These are phyloP conservation scores for Drosophila ficusphila DNA, from an alignment of 1,140 invertebrate species.

Conservation along the genomic window DNA sequence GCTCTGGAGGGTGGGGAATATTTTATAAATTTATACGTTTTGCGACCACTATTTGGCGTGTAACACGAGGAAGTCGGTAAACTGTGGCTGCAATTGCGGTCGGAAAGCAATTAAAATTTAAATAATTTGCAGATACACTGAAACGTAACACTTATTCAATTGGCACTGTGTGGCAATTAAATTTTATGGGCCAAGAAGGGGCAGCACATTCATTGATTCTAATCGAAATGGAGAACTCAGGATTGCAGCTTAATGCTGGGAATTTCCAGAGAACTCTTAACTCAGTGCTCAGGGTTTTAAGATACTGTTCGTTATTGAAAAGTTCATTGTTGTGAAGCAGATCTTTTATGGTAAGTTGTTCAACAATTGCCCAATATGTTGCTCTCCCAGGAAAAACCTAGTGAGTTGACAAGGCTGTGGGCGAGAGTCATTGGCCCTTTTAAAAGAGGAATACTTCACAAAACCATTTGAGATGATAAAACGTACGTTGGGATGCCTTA, in stretches of 20 bases:
- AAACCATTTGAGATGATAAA: not conserved
- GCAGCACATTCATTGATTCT: too few species aligned
- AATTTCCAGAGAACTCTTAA: too few species aligned
- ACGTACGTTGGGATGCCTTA: constrained; percentile 2
- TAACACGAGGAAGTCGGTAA: not conserved
- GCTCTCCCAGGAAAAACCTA: too few species aligned
- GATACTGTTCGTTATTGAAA: not conserved
- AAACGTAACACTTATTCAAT: too few species aligned
- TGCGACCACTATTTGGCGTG: not conserved
- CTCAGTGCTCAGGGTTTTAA: too few species aligned
- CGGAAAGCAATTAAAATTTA: not conserved
- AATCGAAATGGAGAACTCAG: too few species aligned
- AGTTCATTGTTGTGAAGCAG: not conserved
- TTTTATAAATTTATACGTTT: not conserved
- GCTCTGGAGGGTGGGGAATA: too few species aligned
- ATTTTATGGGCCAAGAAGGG: too few species aligned
- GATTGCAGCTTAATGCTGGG: too few species aligned
- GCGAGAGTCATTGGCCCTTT: too few species aligned
- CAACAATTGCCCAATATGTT: not conserved
- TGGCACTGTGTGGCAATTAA: too few species aligned
- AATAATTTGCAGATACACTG: not conserved
- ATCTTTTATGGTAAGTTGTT: not conserved
- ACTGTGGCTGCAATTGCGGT: not conserved
- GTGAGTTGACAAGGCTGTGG: too few species aligned
- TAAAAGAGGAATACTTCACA: not conserved